Conservation (phyloP, 2,113 vertebrate genomes). For the Leiothrix lutea region DNA sequence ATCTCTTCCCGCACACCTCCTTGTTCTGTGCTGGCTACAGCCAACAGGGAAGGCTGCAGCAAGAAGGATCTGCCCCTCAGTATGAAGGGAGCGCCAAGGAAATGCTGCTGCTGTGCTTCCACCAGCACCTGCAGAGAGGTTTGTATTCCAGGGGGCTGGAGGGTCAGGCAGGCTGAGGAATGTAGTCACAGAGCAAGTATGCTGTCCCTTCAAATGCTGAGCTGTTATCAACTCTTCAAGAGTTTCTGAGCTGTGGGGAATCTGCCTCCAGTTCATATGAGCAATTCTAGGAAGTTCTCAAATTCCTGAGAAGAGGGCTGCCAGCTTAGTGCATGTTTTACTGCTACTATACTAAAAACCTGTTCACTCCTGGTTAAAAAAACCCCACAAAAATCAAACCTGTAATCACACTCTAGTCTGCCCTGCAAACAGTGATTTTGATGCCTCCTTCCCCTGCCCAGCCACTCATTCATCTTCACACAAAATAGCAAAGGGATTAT, state of each 20-base stretch:
- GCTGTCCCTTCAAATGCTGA: neutral
- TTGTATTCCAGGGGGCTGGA: neutral
- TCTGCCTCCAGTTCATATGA: neutral
- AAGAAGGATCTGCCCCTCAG: neutral
- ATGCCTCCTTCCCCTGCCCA: neutral
- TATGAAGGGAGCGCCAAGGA: neutral
- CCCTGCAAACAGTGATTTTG: neutral
- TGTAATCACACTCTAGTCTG: neutral
- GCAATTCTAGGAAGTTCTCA: neutral
- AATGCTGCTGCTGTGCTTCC: neutral
- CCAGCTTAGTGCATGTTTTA: neutral
- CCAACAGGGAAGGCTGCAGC: neutral
- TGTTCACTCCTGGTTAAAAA: neutral
- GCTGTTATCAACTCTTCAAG: neutral
- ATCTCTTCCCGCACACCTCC: neutral
- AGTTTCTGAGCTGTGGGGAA: neutral
- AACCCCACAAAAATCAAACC: neutral
- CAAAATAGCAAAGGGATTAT: conserved; percentile 39
- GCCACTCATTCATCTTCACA: conserved; percentile 39
- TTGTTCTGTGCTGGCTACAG: neutral
- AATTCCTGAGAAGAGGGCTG: neutral
- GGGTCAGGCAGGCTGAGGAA: neutral
- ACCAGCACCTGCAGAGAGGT: neutral
- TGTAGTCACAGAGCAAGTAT: neutral
- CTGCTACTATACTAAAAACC: neutral